Evolutionary conservation across 2,113 vertebrate genomes (phyloP).

Genomic region (Eretmochelys imbricata): DNA sequence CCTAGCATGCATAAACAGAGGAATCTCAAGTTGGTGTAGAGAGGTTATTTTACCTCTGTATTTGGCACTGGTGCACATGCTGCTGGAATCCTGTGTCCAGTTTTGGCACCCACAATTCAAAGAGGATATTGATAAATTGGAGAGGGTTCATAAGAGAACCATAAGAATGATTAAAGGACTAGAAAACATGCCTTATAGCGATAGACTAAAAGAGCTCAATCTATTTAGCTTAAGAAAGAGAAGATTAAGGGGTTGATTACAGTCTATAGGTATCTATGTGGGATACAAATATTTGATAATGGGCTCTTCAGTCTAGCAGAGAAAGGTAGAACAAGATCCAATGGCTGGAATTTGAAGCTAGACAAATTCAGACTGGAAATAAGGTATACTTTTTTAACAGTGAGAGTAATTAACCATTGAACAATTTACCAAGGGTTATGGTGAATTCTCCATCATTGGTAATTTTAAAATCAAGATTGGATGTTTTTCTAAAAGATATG

Average conservation of each 20-base stretch:
- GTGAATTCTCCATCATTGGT: too few relatives aligned
- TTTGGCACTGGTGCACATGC: not conserved
- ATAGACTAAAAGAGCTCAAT: not conserved
- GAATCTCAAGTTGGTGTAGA: not conserved
- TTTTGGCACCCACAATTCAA: not conserved
- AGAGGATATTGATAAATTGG: not conserved
- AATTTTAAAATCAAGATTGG: too few relatives aligned
- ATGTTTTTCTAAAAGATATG: too few relatives aligned
- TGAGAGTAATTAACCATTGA: too few relatives aligned
- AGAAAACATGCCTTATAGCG: not conserved
- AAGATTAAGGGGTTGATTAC: not conserved
- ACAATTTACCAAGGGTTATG: too few relatives aligned
- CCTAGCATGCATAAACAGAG: not conserved
- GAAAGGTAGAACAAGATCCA: too few relatives aligned
- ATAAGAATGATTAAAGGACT: not conserved
- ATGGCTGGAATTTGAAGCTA: too few relatives aligned
- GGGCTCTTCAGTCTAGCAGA: too few relatives aligned
- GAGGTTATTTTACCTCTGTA: not conserved
- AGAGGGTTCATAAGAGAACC: not conserved
- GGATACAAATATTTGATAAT: too few relatives aligned
- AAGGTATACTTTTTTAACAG: too few relatives aligned
- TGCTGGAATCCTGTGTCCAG: not conserved
- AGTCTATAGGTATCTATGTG: not conserved
- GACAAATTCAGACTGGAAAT: too few relatives aligned
- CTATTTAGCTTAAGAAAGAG: not conserved